Percentiles rank a stretch among this genome's conserved stretches.
Evolutionary conservation across 2,888 invertebrate genomes (phyloP).

Genomic region (Nephrocerus scutellatus): DNA sequence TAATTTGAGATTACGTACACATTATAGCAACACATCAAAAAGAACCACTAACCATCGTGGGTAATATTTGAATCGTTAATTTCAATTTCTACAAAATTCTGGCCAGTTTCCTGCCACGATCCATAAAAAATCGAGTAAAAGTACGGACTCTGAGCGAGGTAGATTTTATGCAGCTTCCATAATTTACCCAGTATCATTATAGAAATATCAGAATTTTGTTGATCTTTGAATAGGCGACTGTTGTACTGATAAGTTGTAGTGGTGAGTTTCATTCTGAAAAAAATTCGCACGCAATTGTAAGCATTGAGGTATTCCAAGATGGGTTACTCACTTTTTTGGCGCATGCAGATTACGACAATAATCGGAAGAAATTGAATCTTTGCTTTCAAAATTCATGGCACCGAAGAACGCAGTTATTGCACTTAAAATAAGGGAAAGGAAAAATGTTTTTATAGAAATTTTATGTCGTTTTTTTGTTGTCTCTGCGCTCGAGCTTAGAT

Average conservation of each 20-base stretch:
- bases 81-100: conserved; percentile 59
- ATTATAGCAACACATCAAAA: background rate
- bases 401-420: too few species aligned
- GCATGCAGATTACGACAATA: too few species aligned
- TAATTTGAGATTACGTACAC: conserved; percentile 9
- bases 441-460: too few species aligned
- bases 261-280: conserved; percentile 55
- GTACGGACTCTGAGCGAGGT: conserved; percentile 72
- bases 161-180: conserved; percentile 71
- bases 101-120: conserved; percentile 65
- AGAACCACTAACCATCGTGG: conserved; percentile 54
- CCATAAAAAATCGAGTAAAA: conserved; percentile 77
- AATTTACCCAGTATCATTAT: conserved; percentile 63
- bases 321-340: too few species aligned
- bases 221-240: conserved; percentile 65
- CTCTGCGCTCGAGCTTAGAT: too few species aligned
- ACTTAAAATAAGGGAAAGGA: too few species aligned
- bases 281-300: too few species aligned
- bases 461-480: too few species aligned
- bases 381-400: too few species aligned
- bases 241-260: conserved; percentile 75
- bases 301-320: too few species aligned
- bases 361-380: too few species aligned
- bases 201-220: conserved; percentile 67
- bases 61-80: conserved; percentile 66